phyloP scores from a whole-genome alignment of 2,797 vertebrate species.

The Botia almorhae region DNA sequence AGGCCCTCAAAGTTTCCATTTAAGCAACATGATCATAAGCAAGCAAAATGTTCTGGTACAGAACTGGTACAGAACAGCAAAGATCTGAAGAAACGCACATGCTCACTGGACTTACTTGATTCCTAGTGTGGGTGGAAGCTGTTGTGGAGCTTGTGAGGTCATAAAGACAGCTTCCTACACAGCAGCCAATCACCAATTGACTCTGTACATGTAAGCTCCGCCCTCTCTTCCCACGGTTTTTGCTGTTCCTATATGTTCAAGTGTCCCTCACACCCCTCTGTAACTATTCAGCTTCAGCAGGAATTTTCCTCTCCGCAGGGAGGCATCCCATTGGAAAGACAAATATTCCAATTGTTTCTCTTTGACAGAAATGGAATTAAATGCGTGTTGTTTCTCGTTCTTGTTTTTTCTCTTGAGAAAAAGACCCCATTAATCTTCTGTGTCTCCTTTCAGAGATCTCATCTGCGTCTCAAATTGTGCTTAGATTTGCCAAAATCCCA shows the following conservation, averaged over 20 bases:
- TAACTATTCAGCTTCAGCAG: slow-evolving; percentile 63
- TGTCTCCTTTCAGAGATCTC: background rate
- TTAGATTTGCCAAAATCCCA: background rate
- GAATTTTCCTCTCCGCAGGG: slow-evolving; percentile 76
- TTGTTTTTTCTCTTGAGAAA: background rate
- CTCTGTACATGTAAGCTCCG: slow-evolving; percentile 63
- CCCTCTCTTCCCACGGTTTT: slow-evolving; percentile 61
- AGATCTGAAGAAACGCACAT: background rate
- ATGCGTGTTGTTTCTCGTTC: background rate
- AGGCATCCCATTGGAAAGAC: slow-evolving; percentile 58
- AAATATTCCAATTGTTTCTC: background rate
- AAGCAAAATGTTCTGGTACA: background rate
- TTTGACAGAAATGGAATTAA: background rate
- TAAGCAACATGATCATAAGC: background rate
- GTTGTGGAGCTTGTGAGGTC: slow-evolving; percentile 81
- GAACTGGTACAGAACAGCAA: background rate
- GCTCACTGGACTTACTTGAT: slow-evolving; percentile 17
- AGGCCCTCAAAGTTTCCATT: background rate
- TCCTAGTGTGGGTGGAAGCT: slow-evolving; percentile 68
- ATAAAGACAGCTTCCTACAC: slow-evolving; percentile 78
- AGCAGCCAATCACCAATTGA: slow-evolving; percentile 74
- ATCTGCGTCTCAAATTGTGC: background rate
- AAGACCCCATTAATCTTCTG: too few species aligned
- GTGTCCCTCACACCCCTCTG: slow-evolving; percentile 14
- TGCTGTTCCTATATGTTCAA: slow-evolving; percentile 38